Evolutionary conservation across 2,888 invertebrate species (phyloP), one percentile per base, ranked within the genome.

Genomic region (Aromia moschata): DNA sequence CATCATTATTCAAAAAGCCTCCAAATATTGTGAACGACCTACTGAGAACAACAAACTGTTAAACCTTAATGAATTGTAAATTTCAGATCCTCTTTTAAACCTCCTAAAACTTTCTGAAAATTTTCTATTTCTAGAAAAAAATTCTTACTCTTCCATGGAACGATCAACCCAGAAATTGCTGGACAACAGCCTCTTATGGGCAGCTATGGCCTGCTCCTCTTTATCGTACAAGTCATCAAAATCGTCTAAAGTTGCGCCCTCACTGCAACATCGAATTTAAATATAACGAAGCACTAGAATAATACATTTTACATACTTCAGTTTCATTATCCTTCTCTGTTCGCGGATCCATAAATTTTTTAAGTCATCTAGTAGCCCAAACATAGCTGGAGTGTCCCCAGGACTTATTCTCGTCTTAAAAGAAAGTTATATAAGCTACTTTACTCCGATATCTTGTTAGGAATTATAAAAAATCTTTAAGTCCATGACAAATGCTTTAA

Each of bases 101-200:
- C n/a, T n/a, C n/a, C n/a, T n/a, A n/a, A n/a, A n/a, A n/a, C n/a
- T n/a, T n/a, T n/a, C n/a, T n/a, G n/a, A n/a, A 20, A 3, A 49
- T 59, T 33, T 12, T 17, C 37, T 49, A 15, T 37, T 30, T 44
- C 37, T 36, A n/a, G n/a, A n/a, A n/a, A n/a, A 14, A 20, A 40
- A 40, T 11, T 55, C 77, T 71, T 72, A 78, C 78, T 74, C 72
- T 59, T 76, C 73, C 40, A 68, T 62, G 38, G 67, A 68, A 41
- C 79, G 69, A 49, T 74, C 73, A 20, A 79, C 70, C 79, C 79
- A 79, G 64, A 77, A 78, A 64, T 77, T 77, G 10, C 72, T 75
- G 25, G 75, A 71, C 44, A 78, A 68, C 33, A 79, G 71, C 66
- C 72, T 74, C 62, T 74, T 76, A 54, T 77, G 75, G 53, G 64